Evolutionary conservation across 2,797 vertebrate genomes (phyloP).

Genomic region (Schizopygopsis pylzovi): DNA sequence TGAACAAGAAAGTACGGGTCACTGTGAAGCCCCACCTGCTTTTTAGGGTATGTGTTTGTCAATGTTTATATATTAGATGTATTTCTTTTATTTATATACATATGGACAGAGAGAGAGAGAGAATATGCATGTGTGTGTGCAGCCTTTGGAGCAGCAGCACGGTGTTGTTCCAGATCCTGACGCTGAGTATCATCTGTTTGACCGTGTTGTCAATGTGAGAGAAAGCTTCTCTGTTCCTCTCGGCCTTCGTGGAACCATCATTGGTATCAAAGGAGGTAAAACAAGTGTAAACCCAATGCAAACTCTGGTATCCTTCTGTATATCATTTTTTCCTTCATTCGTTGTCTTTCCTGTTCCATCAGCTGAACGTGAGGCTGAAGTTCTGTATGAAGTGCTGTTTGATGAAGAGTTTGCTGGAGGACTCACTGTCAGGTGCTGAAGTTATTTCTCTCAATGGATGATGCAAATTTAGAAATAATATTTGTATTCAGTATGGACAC

Average conservation of each 20-base stretch:
- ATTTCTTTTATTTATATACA: neutral
- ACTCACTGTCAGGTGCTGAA: conserved; percentile 88
- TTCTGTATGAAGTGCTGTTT: conserved; percentile 95
- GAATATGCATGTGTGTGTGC: conserved; percentile 35
- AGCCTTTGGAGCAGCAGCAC: conserved; percentile 94
- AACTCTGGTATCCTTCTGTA: neutral
- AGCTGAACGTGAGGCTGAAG: conserved; percentile 93
- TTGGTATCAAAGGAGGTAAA: conserved; percentile 96
- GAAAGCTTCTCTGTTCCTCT: conserved; percentile 94
- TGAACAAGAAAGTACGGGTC: conserved; percentile 94
- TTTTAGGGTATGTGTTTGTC: conserved; percentile 84
- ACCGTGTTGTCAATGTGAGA: conserved; percentile 93
- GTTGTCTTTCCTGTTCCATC: neutral
- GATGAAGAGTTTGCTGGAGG: conserved; percentile 97
- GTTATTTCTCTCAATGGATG: neutral
- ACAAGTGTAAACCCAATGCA: neutral
- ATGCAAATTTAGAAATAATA: neutral
- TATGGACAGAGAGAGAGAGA: neutral
- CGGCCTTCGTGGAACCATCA: conserved; percentile 92
- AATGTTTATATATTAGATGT: neutral
- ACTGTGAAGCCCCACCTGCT: conserved; percentile 97
- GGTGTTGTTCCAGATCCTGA: conserved; percentile 91
- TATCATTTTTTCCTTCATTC: neutral
- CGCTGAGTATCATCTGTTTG: conserved; percentile 92
- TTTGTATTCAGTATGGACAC: neutral